Base-by-base conservation (phyloP, 2,888 invertebrate genomes). In the Plebejus argus region DNA sequence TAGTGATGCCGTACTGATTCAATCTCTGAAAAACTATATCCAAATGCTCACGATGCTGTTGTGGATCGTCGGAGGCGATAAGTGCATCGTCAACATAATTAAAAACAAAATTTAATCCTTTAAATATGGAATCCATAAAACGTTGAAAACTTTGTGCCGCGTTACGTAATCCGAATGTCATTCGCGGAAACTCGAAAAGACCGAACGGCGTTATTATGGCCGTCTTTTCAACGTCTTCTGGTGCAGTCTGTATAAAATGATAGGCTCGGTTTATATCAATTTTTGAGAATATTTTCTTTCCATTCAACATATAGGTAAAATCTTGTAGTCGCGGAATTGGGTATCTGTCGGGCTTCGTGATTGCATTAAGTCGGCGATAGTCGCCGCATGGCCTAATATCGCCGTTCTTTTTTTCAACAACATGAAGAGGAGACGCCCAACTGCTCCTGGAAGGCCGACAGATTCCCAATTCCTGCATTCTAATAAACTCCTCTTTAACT, bases 401-500 rank as follows among this genome's bases (percentile, higher is more conserved):
- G 8, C 8, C 39, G 8, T 39, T 39, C 39, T 39, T 39, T 39
- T 49, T 49, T 10, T 10, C 12, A 1, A 49, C 49, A 15, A 49
- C 15, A 10, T 49, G 49, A 3, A 49, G 49, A 15, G 49, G 49
- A 15, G 18, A n/a, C 18, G 56, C 56, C 56, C 56, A 56, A 56
- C 18, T 7, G n/a, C 56, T 56, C n/a, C n/a, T 56, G 18, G 56
- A 56, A 23, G 56, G 76, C 7, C 76, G 5, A 7, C 76, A 76
- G 49, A 76, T 53, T 20, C 81, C 81, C 56, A 79, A 70, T 10
- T 80, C 78, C 33, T 77, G 76, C 81, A 82, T 80, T 0, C 12
- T 53, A 7, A 76, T 20, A 20, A 80, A 80, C 45, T 81, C 80
- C 5, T 75, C 56, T 58, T 79, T 81, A 0, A 76, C 80, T 3